phyloP scores from a whole-genome alignment of 1,140 invertebrate species.

The Musca domestica region DNA sequence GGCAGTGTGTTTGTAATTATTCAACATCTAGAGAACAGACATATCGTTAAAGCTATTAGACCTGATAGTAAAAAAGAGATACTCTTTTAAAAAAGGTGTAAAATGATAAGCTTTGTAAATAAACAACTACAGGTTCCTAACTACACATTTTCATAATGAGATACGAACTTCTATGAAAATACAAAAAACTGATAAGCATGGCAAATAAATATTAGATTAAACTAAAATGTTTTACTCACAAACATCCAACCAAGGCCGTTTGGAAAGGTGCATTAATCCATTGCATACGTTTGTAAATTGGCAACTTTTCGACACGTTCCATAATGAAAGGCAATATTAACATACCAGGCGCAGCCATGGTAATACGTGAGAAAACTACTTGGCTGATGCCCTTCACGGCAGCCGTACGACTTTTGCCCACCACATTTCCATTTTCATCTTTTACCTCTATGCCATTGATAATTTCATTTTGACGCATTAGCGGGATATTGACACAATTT shows the following conservation, averaged over 20 bases:
- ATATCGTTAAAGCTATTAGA: too few species aligned
- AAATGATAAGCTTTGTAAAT: too few species aligned
- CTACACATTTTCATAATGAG: background rate
- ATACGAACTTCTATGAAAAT: background rate
- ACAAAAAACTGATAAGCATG: background rate
- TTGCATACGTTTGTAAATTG: slow-evolving; percentile 71
- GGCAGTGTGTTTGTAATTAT: too few species aligned
- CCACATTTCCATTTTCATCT: slow-evolving; percentile 74
- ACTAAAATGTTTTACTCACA: slow-evolving; percentile 61
- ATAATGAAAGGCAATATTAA: slow-evolving; percentile 75
- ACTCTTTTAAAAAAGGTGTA: too few species aligned
- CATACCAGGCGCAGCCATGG: slow-evolving; percentile 92
- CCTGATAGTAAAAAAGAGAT: too few species aligned
- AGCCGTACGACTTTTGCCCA: slow-evolving; percentile 77
- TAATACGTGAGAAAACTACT: slow-evolving; percentile 79
- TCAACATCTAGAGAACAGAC: too few species aligned
- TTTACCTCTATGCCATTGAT: slow-evolving; percentile 65
- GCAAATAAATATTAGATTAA: slow-evolving; percentile 50
- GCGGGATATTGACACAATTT: slow-evolving; percentile 98
- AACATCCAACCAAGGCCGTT: slow-evolving; percentile 72
- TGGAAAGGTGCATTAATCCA: slow-evolving; percentile 75
- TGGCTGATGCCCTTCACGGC: slow-evolving; percentile 81
- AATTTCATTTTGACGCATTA: slow-evolving; percentile 92
- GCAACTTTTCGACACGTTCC: slow-evolving; percentile 70
- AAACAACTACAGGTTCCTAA: too few species aligned